A percentile compares a stretch with the other conserved stretches of the same genome.
These are phyloP conservation scores for Prostheceraeus crozeri DNA, from an alignment of 2,888 invertebrate species.

Conservation along the genomic window DNA sequence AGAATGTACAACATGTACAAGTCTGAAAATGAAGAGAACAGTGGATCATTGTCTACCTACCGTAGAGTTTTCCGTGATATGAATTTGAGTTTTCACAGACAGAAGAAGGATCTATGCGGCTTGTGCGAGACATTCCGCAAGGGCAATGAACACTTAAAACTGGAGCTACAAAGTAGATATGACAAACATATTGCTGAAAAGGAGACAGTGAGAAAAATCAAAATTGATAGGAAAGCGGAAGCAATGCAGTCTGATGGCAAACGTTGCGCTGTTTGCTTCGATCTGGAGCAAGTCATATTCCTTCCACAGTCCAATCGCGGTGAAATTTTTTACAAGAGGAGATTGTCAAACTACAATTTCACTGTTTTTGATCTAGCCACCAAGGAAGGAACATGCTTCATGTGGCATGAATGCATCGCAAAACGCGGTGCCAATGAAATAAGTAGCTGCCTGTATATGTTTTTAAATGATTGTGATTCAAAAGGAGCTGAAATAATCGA, in stretches of 20 bases:
- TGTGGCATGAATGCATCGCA: constrained; percentile 14
- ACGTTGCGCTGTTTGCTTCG: background rate
- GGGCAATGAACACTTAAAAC: background rate
- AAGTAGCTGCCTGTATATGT: constrained; percentile 5
- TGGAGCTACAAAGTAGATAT: background rate
- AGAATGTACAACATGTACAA: too few species aligned
- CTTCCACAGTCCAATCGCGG: background rate
- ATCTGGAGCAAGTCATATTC: background rate
- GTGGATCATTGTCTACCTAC: too few species aligned
- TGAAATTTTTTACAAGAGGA: background rate
- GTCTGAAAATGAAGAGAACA: too few species aligned
- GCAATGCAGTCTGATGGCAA: background rate
- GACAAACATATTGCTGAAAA: constrained; percentile 13
- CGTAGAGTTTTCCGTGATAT: background rate
- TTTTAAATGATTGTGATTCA: background rate
- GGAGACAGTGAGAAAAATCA: constrained; percentile 8
- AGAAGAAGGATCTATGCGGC: constrained; percentile 7
- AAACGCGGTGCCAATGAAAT: constrained; percentile 15
- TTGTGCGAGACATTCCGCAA: background rate
- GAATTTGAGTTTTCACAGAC: constrained; percentile 10
- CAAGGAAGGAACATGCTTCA: constrained; percentile 1
- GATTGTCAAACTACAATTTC: constrained; percentile 17
- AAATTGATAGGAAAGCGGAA: background rate
- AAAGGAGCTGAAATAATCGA: background rate
- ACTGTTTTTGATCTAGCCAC: background rate